Evolutionary conservation across 2,888 invertebrate species (phyloP).

Genomic region (Carabus problematicus): DNA sequence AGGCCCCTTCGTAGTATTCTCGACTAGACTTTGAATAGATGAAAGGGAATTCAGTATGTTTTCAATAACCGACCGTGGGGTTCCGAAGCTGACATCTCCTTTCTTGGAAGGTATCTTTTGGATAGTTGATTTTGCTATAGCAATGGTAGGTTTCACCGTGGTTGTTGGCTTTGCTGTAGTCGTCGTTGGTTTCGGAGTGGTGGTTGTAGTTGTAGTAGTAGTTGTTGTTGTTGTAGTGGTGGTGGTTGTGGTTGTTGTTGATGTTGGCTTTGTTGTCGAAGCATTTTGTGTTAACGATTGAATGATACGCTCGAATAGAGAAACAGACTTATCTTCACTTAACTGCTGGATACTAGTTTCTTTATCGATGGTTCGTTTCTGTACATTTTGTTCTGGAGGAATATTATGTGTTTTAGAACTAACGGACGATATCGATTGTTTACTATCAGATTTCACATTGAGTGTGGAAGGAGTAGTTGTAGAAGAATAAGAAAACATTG

Average conservation of each 20-base stretch:
- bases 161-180: conserved; percentile 47
- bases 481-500: conserved; percentile 15
- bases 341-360: conserved; percentile 21
- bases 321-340: conserved; percentile 27
- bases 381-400: conserved; percentile 23
- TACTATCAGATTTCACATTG: conserved; percentile 1
- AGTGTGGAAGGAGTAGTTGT: conserved; percentile 20
- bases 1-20: conserved; percentile 49
- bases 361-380: conserved; percentile 32
- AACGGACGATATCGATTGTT: no score
- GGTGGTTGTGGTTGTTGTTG: conserved; percentile 33
- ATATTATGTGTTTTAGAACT: conserved; percentile 22
- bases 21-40: conserved; percentile 55
- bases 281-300: conserved; percentile 44
- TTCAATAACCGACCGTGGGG: conserved; percentile 55
- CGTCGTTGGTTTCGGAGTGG: conserved; percentile 43
- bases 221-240: conserved; percentile 27
- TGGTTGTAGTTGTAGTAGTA: conserved; percentile 33
- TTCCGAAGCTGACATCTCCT: conserved; percentile 44
- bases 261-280: conserved; percentile 39
- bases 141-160: conserved; percentile 55
- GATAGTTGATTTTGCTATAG: conserved; percentile 56
- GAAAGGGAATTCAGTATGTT: conserved; percentile 57
- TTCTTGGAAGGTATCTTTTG: conserved; percentile 56
- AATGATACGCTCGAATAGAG: conserved; percentile 35